Evolutionary conservation across 2,888 invertebrate genomes (phyloP).

Genomic region (Andrena haemorrhoa): DNA sequence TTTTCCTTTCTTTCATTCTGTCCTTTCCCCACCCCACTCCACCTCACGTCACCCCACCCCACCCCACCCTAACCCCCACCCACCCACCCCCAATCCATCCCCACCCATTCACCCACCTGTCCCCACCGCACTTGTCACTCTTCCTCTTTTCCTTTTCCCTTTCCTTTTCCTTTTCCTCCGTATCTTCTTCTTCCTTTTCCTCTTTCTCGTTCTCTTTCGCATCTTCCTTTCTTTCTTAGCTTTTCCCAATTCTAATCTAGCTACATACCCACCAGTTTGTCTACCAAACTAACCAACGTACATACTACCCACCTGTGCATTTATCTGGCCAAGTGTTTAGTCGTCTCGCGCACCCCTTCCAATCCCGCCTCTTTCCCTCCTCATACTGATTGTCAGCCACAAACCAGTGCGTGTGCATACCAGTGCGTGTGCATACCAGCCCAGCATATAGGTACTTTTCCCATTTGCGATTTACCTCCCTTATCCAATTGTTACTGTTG

Average conservation of each 20-base stretch:
- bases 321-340: too few relatives aligned
- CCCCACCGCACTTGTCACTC: background rate
- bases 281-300: background rate
- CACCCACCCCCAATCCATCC: background rate
- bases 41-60: constrained; percentile 2
- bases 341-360: too few relatives aligned
- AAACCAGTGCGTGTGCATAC: too few relatives aligned
- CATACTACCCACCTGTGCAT: background rate
- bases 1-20: constrained; percentile 49
- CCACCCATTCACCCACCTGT: background rate
- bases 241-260: background rate
- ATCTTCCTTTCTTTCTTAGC: background rate
- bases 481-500: too few relatives aligned
- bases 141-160: background rate
- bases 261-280: background rate
- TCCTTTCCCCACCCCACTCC: constrained; percentile 16
- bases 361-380: background rate
- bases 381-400: too few relatives aligned
- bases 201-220: background rate
- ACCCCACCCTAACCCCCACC: background rate
- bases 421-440: too few relatives aligned
- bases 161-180: background rate
- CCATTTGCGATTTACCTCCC: too few relatives aligned
- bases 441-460: too few relatives aligned
- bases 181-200: background rate